Percentiles rank a stretch among this genome's conserved stretches.
phyloP scores from a whole-genome alignment of 2,797 vertebrate genomes.

The Parauchenoglanis ngamensis region DNA sequence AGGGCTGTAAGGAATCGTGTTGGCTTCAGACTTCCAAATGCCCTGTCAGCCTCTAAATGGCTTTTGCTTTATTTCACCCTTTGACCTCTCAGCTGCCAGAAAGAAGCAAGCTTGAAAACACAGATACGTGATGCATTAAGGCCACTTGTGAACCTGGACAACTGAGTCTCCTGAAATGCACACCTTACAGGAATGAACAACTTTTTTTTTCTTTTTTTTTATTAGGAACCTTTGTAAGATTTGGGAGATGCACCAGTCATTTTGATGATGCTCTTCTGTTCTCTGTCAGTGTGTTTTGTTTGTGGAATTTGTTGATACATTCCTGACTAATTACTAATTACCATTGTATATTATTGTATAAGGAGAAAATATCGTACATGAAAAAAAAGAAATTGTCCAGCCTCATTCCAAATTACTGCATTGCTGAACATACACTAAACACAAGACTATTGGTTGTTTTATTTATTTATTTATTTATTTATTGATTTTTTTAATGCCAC shows the following conservation, averaged over 20 bases:
- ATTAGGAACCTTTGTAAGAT: conserved; percentile 46
- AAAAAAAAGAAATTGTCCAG: background rate
- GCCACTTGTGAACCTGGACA: conserved; percentile 68
- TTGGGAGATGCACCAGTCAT: conserved; percentile 12
- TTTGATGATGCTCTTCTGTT: background rate
- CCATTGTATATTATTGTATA: conserved; percentile 24
- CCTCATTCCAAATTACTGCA: conserved; percentile 17
- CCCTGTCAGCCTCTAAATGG: conserved; percentile 79
- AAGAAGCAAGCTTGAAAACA: conserved; percentile 79
- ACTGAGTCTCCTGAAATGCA: conserved; percentile 72
- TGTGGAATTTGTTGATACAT: background rate
- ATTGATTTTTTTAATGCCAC: background rate
- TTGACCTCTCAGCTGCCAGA: conserved; percentile 72
- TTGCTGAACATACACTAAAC: conserved; percentile 13
- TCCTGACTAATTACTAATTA: conserved; percentile 28
- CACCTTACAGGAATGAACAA: conserved; percentile 72
- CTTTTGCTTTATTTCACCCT: conserved; percentile 81
- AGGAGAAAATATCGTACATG: background rate
- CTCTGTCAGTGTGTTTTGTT: conserved; percentile 2
- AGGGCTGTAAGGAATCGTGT: conserved; percentile 59
- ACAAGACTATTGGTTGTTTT: background rate
- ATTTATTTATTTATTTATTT: background rate
- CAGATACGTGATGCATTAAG: conserved; percentile 79
- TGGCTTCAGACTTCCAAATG: conserved; percentile 75
- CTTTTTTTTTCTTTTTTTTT: conserved; percentile 57